Evolutionary conservation across 2,797 vertebrate genomes (phyloP), one percentile per base, ranked within the genome.

Genomic region (Cygnus olor): DNA sequence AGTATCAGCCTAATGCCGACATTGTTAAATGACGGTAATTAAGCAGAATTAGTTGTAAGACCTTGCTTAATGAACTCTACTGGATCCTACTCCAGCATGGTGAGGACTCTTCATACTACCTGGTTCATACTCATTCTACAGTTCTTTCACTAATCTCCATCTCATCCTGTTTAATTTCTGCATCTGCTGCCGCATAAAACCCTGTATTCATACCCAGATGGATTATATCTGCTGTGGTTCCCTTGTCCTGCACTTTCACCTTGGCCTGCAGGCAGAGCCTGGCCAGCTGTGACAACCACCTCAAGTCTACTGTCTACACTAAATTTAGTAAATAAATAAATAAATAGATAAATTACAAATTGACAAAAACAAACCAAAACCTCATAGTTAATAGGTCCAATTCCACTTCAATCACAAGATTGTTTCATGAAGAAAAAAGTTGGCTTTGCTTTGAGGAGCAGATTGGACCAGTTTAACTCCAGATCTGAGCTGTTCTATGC

Each of bases 401-500:
- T 79, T 13, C 28, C 56, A 76, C 45, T 69, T 60, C 28, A 74
- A 28, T 69, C 49, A 78, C 36, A 10, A 53, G 42, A 38, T 45
- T 40, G 17, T 38, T 53, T 53, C 42, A 73, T 11, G 44, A 73
- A 63, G 61, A 58, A 53, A 57, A 17, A 10, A 71, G 45, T 14
- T 25, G 19, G 6, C 11, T 36, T 11, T 74, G 38, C 25, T 44
- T 65, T 56, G 47, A 77, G 58, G 22, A 81, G 30, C 30, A 47
- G 51, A 54, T 2, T 10, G 32, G 72, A 28, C 13, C 24, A 57
- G 36, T 38, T 28, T 32, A 78, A 42, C 22, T n/a, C 36, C 47
- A 68, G 54, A 56, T n/a, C 47, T 2, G 1, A 49, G 66, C 1
- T 0, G 34, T 38, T 47, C 36, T 47, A 1, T 7, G 28, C 12